Conservation (phyloP, 1,140 invertebrate species). For the Dreissena rostriformis region DNA sequence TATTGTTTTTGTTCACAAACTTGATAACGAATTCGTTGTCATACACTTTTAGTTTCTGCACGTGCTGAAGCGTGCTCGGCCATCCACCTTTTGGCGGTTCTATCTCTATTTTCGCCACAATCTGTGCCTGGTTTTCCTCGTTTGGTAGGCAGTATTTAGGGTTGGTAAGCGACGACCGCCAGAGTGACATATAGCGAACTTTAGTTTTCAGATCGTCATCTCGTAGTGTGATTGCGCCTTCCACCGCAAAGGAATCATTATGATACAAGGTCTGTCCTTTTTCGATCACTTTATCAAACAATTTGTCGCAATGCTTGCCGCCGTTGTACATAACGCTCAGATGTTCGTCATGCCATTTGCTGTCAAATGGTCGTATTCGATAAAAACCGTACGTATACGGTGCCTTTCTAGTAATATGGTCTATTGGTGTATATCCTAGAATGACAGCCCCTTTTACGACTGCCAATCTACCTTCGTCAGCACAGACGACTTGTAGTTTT, state of each 20-base stretch:
- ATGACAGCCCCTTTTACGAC: slow-evolving; percentile 41
- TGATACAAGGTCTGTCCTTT: slow-evolving; percentile 9
- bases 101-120: not conserved
- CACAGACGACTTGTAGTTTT: not conserved
- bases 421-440: slow-evolving; percentile 4
- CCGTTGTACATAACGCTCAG: not conserved
- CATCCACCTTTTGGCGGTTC: not conserved
- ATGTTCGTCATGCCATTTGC: not conserved
- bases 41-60: too few species aligned
- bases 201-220: not conserved
- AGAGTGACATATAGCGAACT: not conserved
- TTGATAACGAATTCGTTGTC: too few species aligned
- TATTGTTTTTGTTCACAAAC: too few species aligned
- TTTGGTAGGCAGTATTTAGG: slow-evolving; percentile 7
- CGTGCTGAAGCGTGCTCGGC: not conserved
- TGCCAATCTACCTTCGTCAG: not conserved
- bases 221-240: not conserved
- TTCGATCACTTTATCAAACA: slow-evolving; percentile 27
- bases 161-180: not conserved
- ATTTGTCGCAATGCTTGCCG: not conserved
- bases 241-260: not conserved
- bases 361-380: not conserved
- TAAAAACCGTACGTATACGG: slow-evolving; percentile 32
- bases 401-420: not conserved
- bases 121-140: not conserved